Conservation (phyloP, 2,797 vertebrate genomes). For the Megaceryle alcyon region DNA sequence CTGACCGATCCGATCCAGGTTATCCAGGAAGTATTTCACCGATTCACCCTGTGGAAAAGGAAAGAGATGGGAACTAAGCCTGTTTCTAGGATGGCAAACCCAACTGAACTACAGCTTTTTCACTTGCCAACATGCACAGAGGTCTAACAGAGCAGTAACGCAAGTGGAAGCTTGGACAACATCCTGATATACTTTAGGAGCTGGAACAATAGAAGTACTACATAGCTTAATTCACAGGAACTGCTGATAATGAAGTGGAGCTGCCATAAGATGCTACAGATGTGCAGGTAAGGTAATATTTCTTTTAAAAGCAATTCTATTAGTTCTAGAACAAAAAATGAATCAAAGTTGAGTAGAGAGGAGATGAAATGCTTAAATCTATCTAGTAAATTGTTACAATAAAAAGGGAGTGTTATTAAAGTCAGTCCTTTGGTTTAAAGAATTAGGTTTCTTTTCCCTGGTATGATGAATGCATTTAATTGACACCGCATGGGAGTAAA, state of each 20-base stretch:
- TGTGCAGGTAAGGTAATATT: background rate
- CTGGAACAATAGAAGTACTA: background rate
- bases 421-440: background rate
- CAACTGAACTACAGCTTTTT: background rate
- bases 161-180: background rate
- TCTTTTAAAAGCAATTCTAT: background rate
- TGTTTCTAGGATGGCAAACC: background rate
- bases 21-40: constrained; percentile 97
- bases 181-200: background rate
- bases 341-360: background rate
- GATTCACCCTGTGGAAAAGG: constrained; percentile 89
- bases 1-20: constrained; percentile 94
- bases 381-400: background rate
- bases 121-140: background rate
- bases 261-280: background rate
- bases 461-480: background rate
- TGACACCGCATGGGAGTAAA: constrained; percentile 1
- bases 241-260: background rate
- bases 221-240: background rate
- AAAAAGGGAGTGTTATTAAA: background rate
- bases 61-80: constrained; percentile 32
- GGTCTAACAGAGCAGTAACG: background rate
- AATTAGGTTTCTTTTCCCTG: background rate
- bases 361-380: background rate
- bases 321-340: background rate